phyloP scores from a whole-genome alignment of 2,113 vertebrate species.

The Pelodiscus sinensis region DNA sequence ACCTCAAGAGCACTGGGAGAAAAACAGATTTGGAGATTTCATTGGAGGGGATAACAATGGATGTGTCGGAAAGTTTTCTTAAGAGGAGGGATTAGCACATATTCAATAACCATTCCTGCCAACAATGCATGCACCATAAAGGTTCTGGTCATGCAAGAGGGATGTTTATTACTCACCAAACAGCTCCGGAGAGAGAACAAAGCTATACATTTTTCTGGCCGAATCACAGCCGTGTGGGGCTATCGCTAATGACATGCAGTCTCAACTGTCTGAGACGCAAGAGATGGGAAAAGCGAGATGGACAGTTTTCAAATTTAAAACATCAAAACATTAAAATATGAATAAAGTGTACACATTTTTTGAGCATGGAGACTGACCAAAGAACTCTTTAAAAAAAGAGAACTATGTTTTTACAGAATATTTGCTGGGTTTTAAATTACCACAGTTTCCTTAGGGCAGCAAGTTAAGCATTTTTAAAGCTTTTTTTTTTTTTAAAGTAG shows the following conservation, averaged over 20 bases:
- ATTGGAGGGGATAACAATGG: constrained; percentile 21
- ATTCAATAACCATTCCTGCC: constrained; percentile 35
- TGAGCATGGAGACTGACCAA: not conserved
- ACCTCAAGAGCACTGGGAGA: constrained; percentile 10
- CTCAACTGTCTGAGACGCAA: constrained; percentile 42
- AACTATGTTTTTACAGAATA: not conserved
- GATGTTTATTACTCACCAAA: constrained; percentile 42
- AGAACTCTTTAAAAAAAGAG: not conserved
- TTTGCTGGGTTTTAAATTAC: constrained; percentile 48
- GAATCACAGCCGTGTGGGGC: not conserved
- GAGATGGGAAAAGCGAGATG: constrained; percentile 50
- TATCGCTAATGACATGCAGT: not conserved
- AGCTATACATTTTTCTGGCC: not conserved
- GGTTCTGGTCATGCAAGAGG: constrained; percentile 5
- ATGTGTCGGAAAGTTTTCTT: not conserved
- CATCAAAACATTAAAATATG: not conserved
- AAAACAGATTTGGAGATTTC: not conserved
- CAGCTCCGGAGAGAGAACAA: constrained; percentile 47
- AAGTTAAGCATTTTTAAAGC: constrained; percentile 59
- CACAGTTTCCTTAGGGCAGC: constrained; percentile 30
- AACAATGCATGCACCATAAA: constrained; percentile 45
- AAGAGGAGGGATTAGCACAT: constrained; percentile 51
- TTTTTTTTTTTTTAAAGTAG: not conserved
- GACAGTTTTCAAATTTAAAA: constrained; percentile 45
- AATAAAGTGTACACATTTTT: not conserved